Percentiles rank a stretch among this genome's conserved stretches.
phyloP scores from a whole-genome alignment of 2,113 vertebrate genomes.

The Morone saxatilis region DNA sequence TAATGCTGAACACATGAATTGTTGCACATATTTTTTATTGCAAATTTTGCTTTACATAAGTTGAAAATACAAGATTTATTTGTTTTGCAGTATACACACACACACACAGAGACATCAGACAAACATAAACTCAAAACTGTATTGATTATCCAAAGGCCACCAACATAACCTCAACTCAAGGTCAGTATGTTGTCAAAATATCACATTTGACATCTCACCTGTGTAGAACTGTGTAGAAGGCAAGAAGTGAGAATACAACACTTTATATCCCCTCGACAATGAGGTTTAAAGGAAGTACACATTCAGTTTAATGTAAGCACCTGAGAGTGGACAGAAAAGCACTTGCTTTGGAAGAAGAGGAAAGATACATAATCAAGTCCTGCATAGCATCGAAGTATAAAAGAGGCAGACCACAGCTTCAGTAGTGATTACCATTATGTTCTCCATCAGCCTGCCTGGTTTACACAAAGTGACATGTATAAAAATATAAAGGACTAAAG shows the following conservation, averaged over 20 bases:
- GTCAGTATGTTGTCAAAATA: neutral
- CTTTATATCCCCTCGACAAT: neutral
- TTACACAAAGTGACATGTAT: constrained; percentile 4
- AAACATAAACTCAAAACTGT: constrained; percentile 1
- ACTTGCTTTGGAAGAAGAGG: constrained; percentile 25
- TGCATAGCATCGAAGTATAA: constrained; percentile 7
- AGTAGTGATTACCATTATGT: neutral
- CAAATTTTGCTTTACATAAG: constrained; percentile 23
- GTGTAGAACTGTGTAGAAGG: neutral
- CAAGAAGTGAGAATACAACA: constrained; percentile 2
- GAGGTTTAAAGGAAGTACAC: neutral
- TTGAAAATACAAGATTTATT: constrained; percentile 26
- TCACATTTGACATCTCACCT: neutral
- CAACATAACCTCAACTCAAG: neutral
- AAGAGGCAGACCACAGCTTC: neutral
- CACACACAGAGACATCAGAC: constrained; percentile 22
- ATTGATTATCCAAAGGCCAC: neutral
- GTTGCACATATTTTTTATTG: constrained; percentile 30
- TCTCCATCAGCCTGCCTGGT: constrained; percentile 5
- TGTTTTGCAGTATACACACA: constrained; percentile 45
- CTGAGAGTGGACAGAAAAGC: constrained; percentile 33
- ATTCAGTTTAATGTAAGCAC: constrained; percentile 12
- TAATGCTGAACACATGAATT: neutral
- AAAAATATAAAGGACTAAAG: constrained; percentile 29
- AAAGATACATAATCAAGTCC: constrained; percentile 13